Base-by-base conservation (phyloP, 1,140 invertebrate species). In the Meteorus sp. region DNA sequence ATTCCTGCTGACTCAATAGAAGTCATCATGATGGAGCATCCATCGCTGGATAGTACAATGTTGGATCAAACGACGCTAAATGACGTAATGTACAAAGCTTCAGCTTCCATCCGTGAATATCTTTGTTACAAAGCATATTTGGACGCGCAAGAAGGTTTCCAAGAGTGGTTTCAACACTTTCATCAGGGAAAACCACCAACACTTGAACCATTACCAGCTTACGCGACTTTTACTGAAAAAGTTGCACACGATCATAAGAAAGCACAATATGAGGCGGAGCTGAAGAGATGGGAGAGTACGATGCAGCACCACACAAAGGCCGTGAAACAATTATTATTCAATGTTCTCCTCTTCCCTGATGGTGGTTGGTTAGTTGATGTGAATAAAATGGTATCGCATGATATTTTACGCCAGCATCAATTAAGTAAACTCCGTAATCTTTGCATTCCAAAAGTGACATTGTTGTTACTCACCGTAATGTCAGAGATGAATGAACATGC, bases 321-420 rank as follows among this genome's bases (percentile, higher is more conserved):
- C 59, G 89, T 92, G 0, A 89, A 89, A 64, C 87, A 89, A 44
- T 82, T 90, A 23, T 80, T 98, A 1, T 94, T 92, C 76, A 95
- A 96, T 78, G 89, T 97, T 5, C 72, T 98, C 20, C 71, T 94
- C 1, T 97, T 97, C 71, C 89, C 93, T 33, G 89, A 93, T 64
- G 90, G 89, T 37, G 93, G 93, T 23, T 98, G 94, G 94, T 82
- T 97, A 54, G 85, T 88, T 19, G 93, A 95, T 74, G 81, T 84
- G 4, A 82, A 80, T 57, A 78, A 82, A 52, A 25, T 33, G n/a
- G 80, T 73, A 11, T 70, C 78, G 7, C 78, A 78, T 43, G 68
- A 79, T 45, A 75, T 81, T 43, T 80, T 84, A 67, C 76, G 84
- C 71, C 69, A 81, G 67, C 75, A 83, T 37, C 91, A 95, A 71